Conservation (phyloP, 2,113 vertebrate genomes). For the Polypterus senegalus region DNA sequence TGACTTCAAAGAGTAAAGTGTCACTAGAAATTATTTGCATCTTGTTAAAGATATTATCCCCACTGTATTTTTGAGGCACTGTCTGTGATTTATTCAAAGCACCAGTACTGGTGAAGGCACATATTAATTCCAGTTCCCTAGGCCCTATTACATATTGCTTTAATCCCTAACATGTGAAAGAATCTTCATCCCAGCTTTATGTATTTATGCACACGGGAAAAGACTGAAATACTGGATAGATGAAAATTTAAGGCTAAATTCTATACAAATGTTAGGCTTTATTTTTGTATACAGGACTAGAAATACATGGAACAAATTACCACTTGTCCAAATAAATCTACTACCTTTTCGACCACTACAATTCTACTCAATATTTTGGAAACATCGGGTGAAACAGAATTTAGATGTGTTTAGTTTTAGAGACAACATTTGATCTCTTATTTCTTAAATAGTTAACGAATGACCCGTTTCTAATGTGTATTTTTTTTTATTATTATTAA, state of each 20-base stretch:
- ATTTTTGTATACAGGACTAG: neutral
- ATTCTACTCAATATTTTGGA: no score
- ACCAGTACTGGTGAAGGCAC: neutral
- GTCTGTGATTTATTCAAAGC: no score
- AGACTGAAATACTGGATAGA: neutral
- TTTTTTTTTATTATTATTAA: no score
- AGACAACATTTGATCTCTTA: no score
- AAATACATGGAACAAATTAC: neutral
- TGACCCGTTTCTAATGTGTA: no score
- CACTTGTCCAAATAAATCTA: neutral
- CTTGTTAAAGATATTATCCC: neutral
- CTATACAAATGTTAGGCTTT: neutral
- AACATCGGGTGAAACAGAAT: no score
- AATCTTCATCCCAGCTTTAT: no score
- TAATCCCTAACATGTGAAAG: no score
- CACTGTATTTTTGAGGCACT: neutral
- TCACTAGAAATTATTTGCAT: neutral
- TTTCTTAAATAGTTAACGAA: no score
- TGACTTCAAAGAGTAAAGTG: neutral
- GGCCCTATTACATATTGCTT: no score
- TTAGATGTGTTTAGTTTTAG: no score
- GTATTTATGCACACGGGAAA: neutral
- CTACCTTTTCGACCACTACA: neutral
- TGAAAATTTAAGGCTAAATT: neutral
- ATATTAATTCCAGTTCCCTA: no score